Conservation (phyloP, 2,113 vertebrate species). For the Seriola aureovittata region DNA sequence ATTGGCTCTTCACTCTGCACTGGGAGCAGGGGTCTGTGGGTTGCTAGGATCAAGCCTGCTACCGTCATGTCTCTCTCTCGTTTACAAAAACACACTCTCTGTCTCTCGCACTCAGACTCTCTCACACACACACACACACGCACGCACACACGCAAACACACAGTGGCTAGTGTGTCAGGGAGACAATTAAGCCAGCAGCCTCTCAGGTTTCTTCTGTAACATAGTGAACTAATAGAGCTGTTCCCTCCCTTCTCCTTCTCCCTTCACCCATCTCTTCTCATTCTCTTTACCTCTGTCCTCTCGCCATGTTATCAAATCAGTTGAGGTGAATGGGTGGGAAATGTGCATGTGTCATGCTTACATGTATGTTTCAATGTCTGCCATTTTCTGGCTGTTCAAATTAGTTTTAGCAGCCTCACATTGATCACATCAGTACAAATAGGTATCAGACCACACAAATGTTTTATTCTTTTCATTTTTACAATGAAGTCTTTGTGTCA, state of each 20-base stretch:
- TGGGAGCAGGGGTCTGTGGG: not conserved
- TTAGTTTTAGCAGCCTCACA: constrained; percentile 5
- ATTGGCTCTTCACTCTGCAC: constrained; percentile 70
- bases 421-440: too few species aligned
- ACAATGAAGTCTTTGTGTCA: too few species aligned
- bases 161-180: constrained; percentile 84
- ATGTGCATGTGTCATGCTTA: not conserved
- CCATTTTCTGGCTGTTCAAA: constrained; percentile 35
- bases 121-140: constrained; percentile 41
- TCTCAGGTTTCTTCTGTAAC: constrained; percentile 88
- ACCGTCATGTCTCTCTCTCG: not conserved
- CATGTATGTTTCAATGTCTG: not conserved
- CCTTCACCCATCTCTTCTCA: constrained; percentile 49
- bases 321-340: constrained; percentile 28
- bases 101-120: not conserved
- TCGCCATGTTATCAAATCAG: constrained; percentile 56
- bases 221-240: constrained; percentile 78
- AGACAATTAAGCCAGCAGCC: constrained; percentile 86
- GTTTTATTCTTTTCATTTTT: too few species aligned
- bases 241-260: constrained; percentile 36
- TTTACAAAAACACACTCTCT: constrained; percentile 75
- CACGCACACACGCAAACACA: constrained; percentile 84
- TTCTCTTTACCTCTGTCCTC: constrained; percentile 27
- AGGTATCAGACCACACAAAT: too few species aligned
- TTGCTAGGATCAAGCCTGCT: not conserved